A percentile compares a stretch with the other conserved stretches of the same genome.
phyloP scores from a whole-genome alignment of 2,888 invertebrate species.

The Tholera decimalis region DNA sequence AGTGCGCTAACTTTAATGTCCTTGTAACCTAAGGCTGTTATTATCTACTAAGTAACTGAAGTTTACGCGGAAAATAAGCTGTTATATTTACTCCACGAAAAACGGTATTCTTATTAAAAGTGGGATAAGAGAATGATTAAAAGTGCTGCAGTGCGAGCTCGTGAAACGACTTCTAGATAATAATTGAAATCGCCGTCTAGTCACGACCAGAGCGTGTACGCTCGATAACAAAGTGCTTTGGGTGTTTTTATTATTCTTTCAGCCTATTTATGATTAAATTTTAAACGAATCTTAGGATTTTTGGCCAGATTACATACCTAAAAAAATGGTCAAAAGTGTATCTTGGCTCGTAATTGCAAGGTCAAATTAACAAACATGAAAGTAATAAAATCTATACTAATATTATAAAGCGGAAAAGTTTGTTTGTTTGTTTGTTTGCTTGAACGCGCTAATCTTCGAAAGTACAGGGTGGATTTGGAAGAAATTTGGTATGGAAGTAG shows the following conservation, averaged over 20 bases:
- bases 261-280: conserved; percentile 7
- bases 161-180: conserved; percentile 88
- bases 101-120: conserved; percentile 78
- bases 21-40: conserved; percentile 41
- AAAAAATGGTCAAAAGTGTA: conserved; percentile 1
- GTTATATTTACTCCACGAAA: conserved; percentile 67
- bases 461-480: no score
- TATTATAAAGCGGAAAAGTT: no score
- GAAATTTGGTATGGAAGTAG: no score
- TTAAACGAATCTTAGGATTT: not conserved
- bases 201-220: conserved; percentile 86
- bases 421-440: no score
- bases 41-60: conserved; percentile 50
- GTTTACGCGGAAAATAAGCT: conserved; percentile 52
- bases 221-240: conserved; percentile 66
- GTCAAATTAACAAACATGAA: no score
- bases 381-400: no score
- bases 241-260: conserved; percentile 53
- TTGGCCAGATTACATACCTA: not conserved
- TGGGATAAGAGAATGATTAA: conserved; percentile 85
- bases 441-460: no score
- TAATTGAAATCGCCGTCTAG: conserved; percentile 90
- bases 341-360: not conserved
- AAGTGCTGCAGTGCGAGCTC: conserved; percentile 82
- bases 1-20: conserved; percentile 23